These are phyloP conservation scores for Chymomyza fuscimana DNA, from an alignment of 2,888 invertebrate genomes.

Conservation along the genomic window DNA sequence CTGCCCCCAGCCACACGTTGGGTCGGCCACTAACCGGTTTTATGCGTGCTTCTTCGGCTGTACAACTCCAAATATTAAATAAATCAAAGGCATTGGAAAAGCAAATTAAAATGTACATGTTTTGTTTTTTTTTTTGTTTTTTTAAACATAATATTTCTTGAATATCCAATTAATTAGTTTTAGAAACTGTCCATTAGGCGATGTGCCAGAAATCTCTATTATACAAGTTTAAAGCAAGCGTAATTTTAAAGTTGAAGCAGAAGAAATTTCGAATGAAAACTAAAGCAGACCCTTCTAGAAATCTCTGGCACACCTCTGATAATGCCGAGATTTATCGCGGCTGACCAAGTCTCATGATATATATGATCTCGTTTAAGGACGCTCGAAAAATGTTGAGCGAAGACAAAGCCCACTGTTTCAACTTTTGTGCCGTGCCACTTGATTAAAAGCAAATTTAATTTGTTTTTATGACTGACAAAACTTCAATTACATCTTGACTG, in stretches of 20 bases:
- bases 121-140: not conserved
- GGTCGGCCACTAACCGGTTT: not conserved
- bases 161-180: no score
- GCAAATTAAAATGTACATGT: not conserved
- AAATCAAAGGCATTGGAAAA: not conserved
- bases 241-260: no score
- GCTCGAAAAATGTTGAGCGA: not conserved
- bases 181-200: no score
- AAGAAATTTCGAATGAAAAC: no score
- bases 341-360: no score
- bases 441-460: constrained; percentile 67
- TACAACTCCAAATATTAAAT: not conserved
- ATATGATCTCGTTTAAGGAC: not conserved
- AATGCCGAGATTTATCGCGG: no score
- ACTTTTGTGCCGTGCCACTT: constrained; percentile 48
- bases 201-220: no score
- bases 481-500: constrained; percentile 56
- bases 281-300: no score
- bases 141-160: no score
- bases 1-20: not conserved
- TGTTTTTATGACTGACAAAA: constrained; percentile 45
- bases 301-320: no score
- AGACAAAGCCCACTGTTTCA: constrained; percentile 11
- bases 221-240: no score
- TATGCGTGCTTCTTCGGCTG: not conserved